Conservation (phyloP, 2,797 vertebrate species). For the Epinephelus awoara region DNA sequence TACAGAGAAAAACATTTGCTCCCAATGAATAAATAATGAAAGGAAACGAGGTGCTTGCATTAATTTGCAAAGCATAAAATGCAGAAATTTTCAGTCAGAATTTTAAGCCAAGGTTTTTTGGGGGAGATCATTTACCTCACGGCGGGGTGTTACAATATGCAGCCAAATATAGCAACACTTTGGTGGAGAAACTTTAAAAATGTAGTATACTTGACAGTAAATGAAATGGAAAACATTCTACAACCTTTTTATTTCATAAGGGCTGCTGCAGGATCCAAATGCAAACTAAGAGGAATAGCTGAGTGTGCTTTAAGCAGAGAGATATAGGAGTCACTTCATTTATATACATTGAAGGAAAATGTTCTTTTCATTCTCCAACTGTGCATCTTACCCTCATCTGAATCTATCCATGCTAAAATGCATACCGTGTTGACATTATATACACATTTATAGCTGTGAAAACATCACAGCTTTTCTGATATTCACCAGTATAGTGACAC, state of each 20-base stretch:
- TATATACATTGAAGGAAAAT: conserved; percentile 3
- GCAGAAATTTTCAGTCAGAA: conserved; percentile 59
- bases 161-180: conserved; percentile 69
- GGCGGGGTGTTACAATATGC: conserved; percentile 59
- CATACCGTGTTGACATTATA: background rate
- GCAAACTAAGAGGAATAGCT: conserved; percentile 33
- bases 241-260: conserved; percentile 41
- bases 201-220: conserved; percentile 50
- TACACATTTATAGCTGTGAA: conserved; percentile 1
- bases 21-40: conserved; percentile 85
- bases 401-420: conserved; percentile 8
- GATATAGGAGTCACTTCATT: background rate
- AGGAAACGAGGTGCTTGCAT: conserved; percentile 76
- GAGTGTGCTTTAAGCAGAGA: conserved; percentile 17
- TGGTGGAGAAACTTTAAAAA: conserved; percentile 66
- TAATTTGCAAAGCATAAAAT: conserved; percentile 79
- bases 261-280: conserved; percentile 26
- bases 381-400: background rate
- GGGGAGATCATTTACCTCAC: conserved; percentile 72
- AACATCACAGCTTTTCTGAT: background rate
- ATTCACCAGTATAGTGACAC: conserved; percentile 2
- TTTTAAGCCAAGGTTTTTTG: conserved; percentile 61
- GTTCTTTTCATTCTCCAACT: conserved; percentile 9
- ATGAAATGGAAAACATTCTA: conserved; percentile 62
- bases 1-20: conserved; percentile 79